These are phyloP conservation scores for Hetaerina titia DNA, from an alignment of 2,888 invertebrate genomes.

Conservation along the genomic window DNA sequence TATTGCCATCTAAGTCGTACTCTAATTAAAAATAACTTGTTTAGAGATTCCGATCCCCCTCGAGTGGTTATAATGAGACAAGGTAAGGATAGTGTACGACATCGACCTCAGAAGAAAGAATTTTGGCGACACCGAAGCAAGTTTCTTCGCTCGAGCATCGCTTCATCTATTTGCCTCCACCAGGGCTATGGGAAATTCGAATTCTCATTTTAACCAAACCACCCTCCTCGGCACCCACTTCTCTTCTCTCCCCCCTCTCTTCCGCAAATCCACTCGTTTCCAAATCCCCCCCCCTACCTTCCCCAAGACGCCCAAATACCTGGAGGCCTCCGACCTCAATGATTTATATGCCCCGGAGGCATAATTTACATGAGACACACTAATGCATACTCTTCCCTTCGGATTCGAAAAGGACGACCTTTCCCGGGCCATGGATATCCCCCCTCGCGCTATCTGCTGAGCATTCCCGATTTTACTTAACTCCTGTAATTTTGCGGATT, in stretches of 20 bases:
- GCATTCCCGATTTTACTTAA: neutral
- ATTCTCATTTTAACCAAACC: neutral
- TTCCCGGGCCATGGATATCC: neutral
- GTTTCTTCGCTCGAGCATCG: no score
- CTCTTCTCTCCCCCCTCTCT: neutral
- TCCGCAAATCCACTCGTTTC: neutral
- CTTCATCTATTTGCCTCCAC: no score
- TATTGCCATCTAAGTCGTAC: no score
- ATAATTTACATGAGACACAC: conserved; percentile 54
- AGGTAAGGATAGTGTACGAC: no score
- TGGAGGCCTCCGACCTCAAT: conserved; percentile 42
- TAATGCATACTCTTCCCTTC: conserved; percentile 41
- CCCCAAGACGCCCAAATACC: neutral
- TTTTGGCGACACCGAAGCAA: no score
- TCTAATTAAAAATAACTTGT: no score
- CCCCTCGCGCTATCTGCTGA: neutral
- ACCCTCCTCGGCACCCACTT: neutral
- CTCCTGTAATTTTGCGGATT: conserved; percentile 1
- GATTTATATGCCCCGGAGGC: conserved; percentile 54
- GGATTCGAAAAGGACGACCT: conserved; percentile 25
- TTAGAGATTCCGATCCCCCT: no score
- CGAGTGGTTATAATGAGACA: no score
- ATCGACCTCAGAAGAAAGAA: no score
- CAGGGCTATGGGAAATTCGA: neutral
- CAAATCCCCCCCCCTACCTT: neutral